Conservation (phyloP, 2,888 invertebrate species). For the Pilophorus perplexus region DNA sequence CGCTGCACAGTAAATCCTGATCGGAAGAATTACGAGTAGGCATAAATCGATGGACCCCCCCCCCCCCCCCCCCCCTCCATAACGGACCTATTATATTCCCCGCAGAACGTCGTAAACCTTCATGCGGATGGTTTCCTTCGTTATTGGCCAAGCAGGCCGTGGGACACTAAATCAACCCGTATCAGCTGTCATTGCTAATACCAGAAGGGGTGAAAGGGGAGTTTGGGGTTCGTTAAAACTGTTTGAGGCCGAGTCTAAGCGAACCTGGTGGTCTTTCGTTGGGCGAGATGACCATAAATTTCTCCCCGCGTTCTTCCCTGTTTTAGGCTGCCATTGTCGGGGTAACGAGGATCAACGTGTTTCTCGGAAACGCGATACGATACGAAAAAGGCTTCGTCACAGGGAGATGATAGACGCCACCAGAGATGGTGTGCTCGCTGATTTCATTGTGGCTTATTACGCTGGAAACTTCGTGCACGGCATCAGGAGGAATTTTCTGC, state of each 20-base stretch:
- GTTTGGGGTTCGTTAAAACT: background rate
- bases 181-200: slow-evolving; percentile 18
- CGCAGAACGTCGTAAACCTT: background rate
- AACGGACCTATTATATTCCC: slow-evolving; percentile 10
- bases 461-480: no score
- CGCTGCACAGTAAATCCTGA: slow-evolving; percentile 1
- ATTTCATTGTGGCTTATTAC: no score
- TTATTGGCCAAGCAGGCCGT: slow-evolving; percentile 11
- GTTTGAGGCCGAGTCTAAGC: background rate
- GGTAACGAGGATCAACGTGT: no score
- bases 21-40: slow-evolving; percentile 7
- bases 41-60: slow-evolving; percentile 9
- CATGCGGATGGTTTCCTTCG: slow-evolving; percentile 11
- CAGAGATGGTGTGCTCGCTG: no score
- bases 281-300: slow-evolving; percentile 6
- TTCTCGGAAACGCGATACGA: no score
- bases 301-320: no score
- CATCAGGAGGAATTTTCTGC: no score
- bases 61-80: no score
- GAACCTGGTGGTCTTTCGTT: slow-evolving; percentile 12
- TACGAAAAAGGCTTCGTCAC: no score
- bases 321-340: no score
- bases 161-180: slow-evolving; percentile 10
- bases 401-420: no score
- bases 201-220: background rate